phyloP scores from a whole-genome alignment of 2,888 invertebrate species.

The Cistogaster globosa region DNA sequence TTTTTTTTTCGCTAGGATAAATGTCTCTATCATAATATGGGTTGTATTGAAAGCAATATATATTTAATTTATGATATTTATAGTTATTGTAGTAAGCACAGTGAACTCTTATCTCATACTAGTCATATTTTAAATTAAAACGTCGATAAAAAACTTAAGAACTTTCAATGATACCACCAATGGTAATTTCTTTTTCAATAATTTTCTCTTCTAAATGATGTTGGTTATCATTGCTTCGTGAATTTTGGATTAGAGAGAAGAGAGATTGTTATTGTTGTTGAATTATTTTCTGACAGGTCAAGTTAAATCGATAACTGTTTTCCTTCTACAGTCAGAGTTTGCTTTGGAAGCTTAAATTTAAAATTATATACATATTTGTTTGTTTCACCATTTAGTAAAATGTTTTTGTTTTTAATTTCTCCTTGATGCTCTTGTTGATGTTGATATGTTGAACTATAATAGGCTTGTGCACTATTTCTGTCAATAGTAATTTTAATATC shows the following conservation, averaged over 20 bases:
- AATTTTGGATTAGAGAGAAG: not conserved
- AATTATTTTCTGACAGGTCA: not conserved
- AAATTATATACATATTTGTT: not conserved
- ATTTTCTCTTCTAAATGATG: constrained; percentile 49
- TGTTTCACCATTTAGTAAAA: not conserved
- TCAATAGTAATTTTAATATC: too few relatives aligned
- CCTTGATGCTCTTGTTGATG: not conserved
- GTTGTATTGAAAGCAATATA: too few relatives aligned
- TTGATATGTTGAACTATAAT: too few relatives aligned
- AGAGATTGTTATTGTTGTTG: not conserved
- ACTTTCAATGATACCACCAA: constrained; percentile 53
- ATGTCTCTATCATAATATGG: too few relatives aligned
- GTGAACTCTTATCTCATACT: too few relatives aligned
- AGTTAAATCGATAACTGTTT: constrained; percentile 11
- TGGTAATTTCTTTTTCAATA: constrained; percentile 39
- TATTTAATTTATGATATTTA: too few relatives aligned
- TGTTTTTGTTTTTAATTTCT: not conserved
- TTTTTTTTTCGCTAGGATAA: not conserved
- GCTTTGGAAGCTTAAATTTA: not conserved
- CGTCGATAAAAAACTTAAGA: constrained; percentile 42
- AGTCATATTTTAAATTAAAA: constrained; percentile 41
- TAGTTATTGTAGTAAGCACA: too few relatives aligned
- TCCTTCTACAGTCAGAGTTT: not conserved
- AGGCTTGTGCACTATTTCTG: too few relatives aligned
- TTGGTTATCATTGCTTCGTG: constrained; percentile 1